Evolutionary conservation across 2,888 invertebrate genomes (phyloP).

Genomic region (Acrocyrtus sp.): DNA sequence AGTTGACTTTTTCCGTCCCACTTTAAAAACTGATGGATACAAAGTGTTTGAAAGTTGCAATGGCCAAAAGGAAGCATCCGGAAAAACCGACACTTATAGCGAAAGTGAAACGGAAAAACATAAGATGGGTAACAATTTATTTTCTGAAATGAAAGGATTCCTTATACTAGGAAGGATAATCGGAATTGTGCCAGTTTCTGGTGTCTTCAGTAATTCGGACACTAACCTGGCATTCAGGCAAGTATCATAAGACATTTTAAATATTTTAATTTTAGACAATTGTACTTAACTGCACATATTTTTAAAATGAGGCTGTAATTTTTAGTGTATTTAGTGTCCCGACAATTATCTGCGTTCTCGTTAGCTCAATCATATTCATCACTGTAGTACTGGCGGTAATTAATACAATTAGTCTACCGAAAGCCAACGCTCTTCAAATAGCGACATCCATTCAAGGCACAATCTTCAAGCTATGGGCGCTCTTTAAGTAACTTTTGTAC

Average conservation of each 20-base stretch:
- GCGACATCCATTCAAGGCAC: constrained; percentile 22
- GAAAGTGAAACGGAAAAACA: constrained; percentile 3
- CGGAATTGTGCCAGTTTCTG: constrained; percentile 32
- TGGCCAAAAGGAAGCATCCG: too few relatives aligned
- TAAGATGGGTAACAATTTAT: constrained; percentile 28
- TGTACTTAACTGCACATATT: background rate
- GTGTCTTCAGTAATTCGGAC: constrained; percentile 7
- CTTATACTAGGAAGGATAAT: constrained; percentile 38
- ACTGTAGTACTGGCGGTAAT: constrained; percentile 13
- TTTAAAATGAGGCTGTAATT: background rate
- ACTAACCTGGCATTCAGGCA: constrained; percentile 9
- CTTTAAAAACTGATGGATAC: too few relatives aligned
- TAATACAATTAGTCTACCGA: constrained; percentile 8
- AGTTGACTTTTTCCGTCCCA: too few relatives aligned
- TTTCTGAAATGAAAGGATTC: constrained; percentile 22
- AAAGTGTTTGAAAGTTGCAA: too few relatives aligned
- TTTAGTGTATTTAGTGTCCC: constrained; percentile 3
- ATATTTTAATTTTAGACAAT: background rate
- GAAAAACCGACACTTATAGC: constrained; percentile 11
- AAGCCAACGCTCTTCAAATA: constrained; percentile 27
- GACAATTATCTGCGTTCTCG: background rate
- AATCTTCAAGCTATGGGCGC: constrained; percentile 19
- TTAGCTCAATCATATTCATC: constrained; percentile 3
- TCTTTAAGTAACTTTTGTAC: constrained; percentile 12
- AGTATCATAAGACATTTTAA: background rate